Evolutionary conservation across 2,888 invertebrate genomes (phyloP).

Genomic region (Andrena minutula): DNA sequence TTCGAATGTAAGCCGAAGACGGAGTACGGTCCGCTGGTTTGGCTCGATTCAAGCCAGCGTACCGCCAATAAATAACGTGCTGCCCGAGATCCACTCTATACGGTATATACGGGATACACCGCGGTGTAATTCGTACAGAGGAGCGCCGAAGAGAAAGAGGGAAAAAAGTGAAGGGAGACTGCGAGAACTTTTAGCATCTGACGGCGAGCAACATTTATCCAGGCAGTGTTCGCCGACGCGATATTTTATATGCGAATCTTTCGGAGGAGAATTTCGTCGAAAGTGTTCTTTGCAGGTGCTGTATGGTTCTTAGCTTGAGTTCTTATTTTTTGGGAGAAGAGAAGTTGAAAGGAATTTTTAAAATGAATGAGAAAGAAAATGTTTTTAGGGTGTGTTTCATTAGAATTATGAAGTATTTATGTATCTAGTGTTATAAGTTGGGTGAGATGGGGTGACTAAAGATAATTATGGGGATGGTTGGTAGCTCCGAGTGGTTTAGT

Average conservation of each 20-base stretch:
- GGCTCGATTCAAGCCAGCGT: conserved; percentile 69
- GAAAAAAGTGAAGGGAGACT: conserved; percentile 4
- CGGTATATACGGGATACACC: conserved; percentile 62
- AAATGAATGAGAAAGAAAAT: too few relatives aligned
- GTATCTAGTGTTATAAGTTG: too few relatives aligned
- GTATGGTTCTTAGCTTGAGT: neutral
- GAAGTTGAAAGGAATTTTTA: neutral
- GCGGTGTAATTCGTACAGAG: conserved; percentile 55
- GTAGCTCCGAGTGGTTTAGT: too few relatives aligned
- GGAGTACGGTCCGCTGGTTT: conserved; percentile 65
- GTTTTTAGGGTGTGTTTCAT: too few relatives aligned
- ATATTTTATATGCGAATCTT: neutral
- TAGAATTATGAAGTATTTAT: too few relatives aligned
- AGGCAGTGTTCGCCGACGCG: too few relatives aligned
- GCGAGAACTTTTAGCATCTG: neutral
- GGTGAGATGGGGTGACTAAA: too few relatives aligned
- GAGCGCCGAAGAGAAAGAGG: neutral
- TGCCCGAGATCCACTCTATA: conserved; percentile 78
- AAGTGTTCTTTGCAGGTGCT: neutral
- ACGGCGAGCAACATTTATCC: neutral
- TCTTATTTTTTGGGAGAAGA: neutral
- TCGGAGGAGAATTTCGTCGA: neutral
- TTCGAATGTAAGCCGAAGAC: conserved; percentile 70
- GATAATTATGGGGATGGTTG: too few relatives aligned
- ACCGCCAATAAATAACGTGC: conserved; percentile 79